Conservation (phyloP, 1,140 invertebrate species). For the Drosophila pseudoananassae region DNA sequence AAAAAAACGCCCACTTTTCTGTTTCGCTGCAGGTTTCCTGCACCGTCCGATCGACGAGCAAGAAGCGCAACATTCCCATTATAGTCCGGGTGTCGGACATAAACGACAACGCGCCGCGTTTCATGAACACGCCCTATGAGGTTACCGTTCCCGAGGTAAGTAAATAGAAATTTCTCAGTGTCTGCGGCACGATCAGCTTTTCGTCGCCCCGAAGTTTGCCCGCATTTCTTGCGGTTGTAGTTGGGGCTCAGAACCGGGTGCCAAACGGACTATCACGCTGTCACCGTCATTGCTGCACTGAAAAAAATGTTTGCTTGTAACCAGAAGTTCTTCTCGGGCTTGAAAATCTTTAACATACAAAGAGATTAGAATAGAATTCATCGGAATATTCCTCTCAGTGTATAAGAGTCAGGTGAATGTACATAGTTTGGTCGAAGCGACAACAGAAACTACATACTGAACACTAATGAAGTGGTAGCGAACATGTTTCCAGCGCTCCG, state of each 20-base stretch:
- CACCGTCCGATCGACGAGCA: slow-evolving; percentile 90
- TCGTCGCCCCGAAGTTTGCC: slow-evolving; percentile 40
- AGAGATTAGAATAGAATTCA: neutral
- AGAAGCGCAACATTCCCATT: slow-evolving; percentile 92
- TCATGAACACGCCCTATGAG: slow-evolving; percentile 92
- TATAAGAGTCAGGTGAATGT: slow-evolving; percentile 51
- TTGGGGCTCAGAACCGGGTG: slow-evolving; percentile 31
- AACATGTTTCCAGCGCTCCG: slow-evolving; percentile 50
- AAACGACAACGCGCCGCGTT: slow-evolving; percentile 94
- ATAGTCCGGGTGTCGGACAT: slow-evolving; percentile 95
- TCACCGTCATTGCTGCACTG: slow-evolving; percentile 22
- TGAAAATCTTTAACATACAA: neutral
- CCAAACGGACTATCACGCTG: slow-evolving; percentile 44
- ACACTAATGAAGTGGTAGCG: slow-evolving; percentile 64
- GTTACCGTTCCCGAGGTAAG: slow-evolving; percentile 93
- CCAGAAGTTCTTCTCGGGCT: too few relatives aligned
- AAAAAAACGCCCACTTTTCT: neutral
- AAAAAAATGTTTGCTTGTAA: neutral
- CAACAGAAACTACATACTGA: slow-evolving; percentile 53
- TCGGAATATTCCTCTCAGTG: neutral
- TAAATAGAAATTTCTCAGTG: slow-evolving; percentile 44
- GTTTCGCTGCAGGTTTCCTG: slow-evolving; percentile 89
- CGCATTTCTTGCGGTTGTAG: slow-evolving; percentile 35
- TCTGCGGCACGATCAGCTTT: slow-evolving; percentile 41
- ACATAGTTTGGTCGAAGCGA: slow-evolving; percentile 44